Evolutionary conservation across 2,113 vertebrate species (phyloP).

Genomic region (Parus major): DNA sequence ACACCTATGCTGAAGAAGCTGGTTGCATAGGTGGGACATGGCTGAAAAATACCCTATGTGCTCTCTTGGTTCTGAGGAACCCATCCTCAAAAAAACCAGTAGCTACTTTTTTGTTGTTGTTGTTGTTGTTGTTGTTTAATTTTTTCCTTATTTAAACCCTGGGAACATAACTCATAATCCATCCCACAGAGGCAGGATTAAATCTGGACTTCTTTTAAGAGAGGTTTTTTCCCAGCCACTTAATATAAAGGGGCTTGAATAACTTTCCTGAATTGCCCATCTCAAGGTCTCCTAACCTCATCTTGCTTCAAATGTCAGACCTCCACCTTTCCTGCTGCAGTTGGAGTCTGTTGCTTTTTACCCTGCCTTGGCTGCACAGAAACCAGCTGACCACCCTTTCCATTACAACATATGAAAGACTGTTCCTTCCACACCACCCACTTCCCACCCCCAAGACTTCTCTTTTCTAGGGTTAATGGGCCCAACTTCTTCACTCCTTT

Average conservation of each 20-base stretch:
- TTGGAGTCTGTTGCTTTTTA: neutral
- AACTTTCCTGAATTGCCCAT: neutral
- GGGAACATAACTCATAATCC: neutral
- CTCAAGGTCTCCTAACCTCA: neutral
- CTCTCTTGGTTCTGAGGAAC: neutral
- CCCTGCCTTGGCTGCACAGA: neutral
- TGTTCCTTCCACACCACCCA: neutral
- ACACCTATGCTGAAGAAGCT: neutral
- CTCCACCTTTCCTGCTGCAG: neutral
- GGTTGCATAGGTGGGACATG: neutral
- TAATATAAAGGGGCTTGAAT: neutral
- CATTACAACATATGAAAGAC: neutral
- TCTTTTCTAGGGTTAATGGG: neutral
- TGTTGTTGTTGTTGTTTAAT: too few relatives aligned
- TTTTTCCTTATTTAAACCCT: neutral
- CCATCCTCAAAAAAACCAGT: neutral
- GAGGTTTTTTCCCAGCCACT: neutral
- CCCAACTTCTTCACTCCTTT: neutral
- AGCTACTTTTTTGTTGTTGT: rapidly evolving
- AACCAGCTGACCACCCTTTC: neutral
- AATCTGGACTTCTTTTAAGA: neutral
- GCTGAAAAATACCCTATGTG: neutral
- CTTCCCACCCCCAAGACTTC: neutral
- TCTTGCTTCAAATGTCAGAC: neutral
- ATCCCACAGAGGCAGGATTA: neutral